Evolutionary conservation across 2,113 vertebrate species (phyloP).

Genomic region (Saguinus imperator): DNA sequence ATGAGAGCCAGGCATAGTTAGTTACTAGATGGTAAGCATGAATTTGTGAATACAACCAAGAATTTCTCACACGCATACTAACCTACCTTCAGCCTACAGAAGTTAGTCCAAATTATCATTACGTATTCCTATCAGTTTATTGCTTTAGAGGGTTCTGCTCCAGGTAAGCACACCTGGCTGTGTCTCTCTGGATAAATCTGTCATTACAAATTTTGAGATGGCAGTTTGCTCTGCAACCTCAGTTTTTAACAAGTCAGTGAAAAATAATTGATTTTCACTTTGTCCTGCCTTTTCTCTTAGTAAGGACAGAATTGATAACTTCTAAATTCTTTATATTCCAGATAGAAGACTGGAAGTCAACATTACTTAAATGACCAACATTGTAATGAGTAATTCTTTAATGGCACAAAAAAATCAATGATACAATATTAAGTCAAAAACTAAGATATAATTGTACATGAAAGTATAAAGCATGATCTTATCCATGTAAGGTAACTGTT

Average conservation of each 20-base stretch:
- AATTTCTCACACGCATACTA: background rate
- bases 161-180: background rate
- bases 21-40: background rate
- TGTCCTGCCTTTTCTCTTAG: background rate
- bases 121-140: too few species aligned
- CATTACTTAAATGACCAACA: background rate
- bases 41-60: background rate
- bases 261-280: background rate
- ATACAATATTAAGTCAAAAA: background rate
- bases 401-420: background rate
- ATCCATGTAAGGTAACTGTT: background rate
- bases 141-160: fast-evolving
- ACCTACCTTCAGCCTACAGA: background rate
- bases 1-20: background rate
- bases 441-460: background rate
- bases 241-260: background rate
- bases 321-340: background rate
- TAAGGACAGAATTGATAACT: background rate
- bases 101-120: background rate
- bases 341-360: background rate
- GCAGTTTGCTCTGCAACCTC: background rate
- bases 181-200: background rate
- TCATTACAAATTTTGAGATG: background rate
- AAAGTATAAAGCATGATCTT: background rate
- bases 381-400: background rate